phyloP scores from a whole-genome alignment of 2,797 vertebrate species.

The Zalophus californianus region DNA sequence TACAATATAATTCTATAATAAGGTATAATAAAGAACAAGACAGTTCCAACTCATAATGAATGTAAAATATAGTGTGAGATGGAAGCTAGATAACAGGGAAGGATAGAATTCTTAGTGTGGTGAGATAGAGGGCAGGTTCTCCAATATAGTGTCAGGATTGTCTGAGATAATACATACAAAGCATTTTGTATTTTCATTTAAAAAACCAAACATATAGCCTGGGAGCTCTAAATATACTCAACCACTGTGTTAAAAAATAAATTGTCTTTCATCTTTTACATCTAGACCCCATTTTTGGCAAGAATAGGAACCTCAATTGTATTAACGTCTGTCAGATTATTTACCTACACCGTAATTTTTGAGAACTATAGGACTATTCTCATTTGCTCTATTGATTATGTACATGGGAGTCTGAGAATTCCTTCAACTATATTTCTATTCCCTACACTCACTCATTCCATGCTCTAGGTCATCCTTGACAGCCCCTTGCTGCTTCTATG shows the following conservation, averaged over 20 bases:
- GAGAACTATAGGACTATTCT: neutral
- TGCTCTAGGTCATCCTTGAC: neutral
- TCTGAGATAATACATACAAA: neutral
- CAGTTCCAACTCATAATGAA: neutral
- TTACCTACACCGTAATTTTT: neutral
- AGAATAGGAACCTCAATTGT: neutral
- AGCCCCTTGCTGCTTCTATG: neutral
- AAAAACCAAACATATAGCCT: neutral
- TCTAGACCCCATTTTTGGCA: neutral
- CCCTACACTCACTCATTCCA: fast-evolving
- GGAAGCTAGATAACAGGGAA: neutral
- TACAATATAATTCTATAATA: neutral
- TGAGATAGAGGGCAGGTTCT: neutral
- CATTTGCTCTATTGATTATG: neutral
- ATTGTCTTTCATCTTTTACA: neutral
- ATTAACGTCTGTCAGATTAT: neutral
- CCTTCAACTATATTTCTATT: neutral
- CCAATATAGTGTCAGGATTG: neutral
- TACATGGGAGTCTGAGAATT: neutral
- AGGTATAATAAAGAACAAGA: neutral
- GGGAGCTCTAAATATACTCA: neutral
- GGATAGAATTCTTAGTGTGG: neutral
- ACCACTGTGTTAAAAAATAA: conserved; percentile 4
- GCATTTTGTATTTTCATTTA: conserved; percentile 9
- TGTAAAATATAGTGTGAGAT: too few relatives aligned